These are phyloP conservation scores for Saturnia pavonia DNA, from an alignment of 2,888 invertebrate genomes.

Conservation along the genomic window DNA sequence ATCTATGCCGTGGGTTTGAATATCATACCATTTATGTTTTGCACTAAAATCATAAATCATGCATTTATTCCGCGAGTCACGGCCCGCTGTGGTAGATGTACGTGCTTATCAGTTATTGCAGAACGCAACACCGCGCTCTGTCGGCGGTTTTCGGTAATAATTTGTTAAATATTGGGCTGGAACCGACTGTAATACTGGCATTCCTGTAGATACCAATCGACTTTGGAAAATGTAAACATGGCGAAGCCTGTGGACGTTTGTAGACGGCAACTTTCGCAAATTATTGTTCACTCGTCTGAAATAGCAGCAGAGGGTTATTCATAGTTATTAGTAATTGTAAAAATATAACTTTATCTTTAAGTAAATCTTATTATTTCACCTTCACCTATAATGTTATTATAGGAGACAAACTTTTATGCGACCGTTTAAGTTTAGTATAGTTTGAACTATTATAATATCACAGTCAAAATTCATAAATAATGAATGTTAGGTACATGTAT, in stretches of 20 bases:
- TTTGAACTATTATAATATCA: no score
- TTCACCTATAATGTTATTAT: background rate
- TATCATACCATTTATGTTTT: slow-evolving; percentile 34
- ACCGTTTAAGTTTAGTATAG: no score
- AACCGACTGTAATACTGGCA: slow-evolving; percentile 36
- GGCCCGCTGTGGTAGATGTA: slow-evolving; percentile 62
- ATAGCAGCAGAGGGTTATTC: slow-evolving; percentile 26
- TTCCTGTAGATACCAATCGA: slow-evolving; percentile 34
- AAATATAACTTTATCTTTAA: no score
- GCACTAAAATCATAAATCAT: slow-evolving; percentile 75
- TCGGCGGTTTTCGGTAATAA: slow-evolving; percentile 59
- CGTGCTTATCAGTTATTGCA: slow-evolving; percentile 79
- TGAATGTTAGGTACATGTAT: no score
- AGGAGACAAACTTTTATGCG: no score
- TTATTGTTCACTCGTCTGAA: slow-evolving; percentile 45
- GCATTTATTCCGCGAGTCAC: slow-evolving; percentile 73
- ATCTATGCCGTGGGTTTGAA: slow-evolving; percentile 4
- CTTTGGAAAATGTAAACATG: slow-evolving; percentile 41
- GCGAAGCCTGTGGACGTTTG: slow-evolving; percentile 33
- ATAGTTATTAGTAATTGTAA: no score
- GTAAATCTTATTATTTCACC: background rate
- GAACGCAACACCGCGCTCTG: slow-evolving; percentile 48
- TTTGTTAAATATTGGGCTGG: slow-evolving; percentile 72
- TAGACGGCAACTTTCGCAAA: slow-evolving; percentile 36
- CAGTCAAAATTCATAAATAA: no score